Evolutionary conservation across 2,113 vertebrate genomes (phyloP).

Genomic region (Oncorhynchus keta): DNA sequence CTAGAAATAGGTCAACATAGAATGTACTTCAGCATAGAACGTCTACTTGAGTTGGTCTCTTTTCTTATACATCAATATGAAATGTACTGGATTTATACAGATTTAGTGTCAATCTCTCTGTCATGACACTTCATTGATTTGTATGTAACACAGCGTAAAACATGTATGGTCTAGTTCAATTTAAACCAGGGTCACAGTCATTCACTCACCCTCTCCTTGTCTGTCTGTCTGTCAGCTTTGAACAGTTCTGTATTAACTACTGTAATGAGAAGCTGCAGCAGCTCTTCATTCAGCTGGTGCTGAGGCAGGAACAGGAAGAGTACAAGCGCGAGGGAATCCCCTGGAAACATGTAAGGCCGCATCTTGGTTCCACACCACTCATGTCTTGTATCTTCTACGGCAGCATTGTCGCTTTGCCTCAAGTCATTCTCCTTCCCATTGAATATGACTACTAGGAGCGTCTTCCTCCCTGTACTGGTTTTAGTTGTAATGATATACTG

Average conservation of each 20-base stretch:
- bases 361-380: background rate
- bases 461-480: background rate
- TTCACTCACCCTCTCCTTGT: background rate
- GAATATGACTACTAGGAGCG: background rate
- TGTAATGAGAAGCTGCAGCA: slow-evolving; percentile 98
- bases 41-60: too few species aligned
- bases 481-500: background rate
- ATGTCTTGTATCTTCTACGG: background rate
- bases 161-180: too few species aligned
- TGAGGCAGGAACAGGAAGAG: slow-evolving; percentile 96
- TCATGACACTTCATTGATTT: too few species aligned
- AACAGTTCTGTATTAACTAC: slow-evolving; percentile 99
- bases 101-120: too few species aligned
- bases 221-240: slow-evolving; percentile 77
- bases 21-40: too few species aligned
- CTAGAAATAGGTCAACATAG: too few species aligned
- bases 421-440: background rate
- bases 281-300: slow-evolving; percentile 96
- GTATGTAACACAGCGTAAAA: too few species aligned
- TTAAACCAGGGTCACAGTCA: background rate
- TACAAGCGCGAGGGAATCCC: slow-evolving; percentile 96
- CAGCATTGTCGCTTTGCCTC: background rate
- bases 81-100: too few species aligned
- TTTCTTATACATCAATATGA: too few species aligned
- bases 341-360: slow-evolving; percentile 92